A percentile compares a stretch with the other conserved stretches of the same genome.
Evolutionary conservation across 2,113 vertebrate genomes (phyloP).

Genomic region (Marcusenius ussheri): DNA sequence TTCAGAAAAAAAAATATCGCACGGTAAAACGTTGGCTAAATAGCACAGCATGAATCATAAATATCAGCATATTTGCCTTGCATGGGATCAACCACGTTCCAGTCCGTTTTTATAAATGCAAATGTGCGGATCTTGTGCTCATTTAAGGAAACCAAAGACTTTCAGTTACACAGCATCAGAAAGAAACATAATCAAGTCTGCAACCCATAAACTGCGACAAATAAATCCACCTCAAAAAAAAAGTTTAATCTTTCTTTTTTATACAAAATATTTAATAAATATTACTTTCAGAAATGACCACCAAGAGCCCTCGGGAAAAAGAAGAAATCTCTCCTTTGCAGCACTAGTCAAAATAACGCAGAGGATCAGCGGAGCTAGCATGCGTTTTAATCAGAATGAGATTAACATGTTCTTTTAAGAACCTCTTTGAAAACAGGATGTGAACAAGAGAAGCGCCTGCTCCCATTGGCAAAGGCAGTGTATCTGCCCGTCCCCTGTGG

Average conservation of each 20-base stretch:
- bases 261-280: constrained; percentile 95
- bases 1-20: neutral
- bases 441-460: constrained; percentile 21
- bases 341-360: constrained; percentile 70
- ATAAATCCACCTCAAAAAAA: constrained; percentile 14
- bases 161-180: neutral
- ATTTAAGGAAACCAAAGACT: neutral
- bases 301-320: constrained; percentile 65
- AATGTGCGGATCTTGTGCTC: neutral
- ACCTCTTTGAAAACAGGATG: constrained; percentile 44
- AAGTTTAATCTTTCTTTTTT: constrained; percentile 52
- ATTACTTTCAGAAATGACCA: constrained; percentile 74
- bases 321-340: constrained; percentile 66
- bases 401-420: constrained; percentile 55
- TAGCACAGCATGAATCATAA: neutral
- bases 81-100: neutral
- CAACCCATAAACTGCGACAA: neutral
- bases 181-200: neutral
- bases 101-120: neutral
- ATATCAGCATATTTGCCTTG: neutral
- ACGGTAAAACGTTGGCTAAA: neutral
- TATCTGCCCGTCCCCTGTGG: constrained; percentile 66
- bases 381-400: constrained; percentile 57
- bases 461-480: constrained; percentile 68
- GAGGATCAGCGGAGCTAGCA: constrained; percentile 60